Conservation (phyloP, 2,888 invertebrate genomes). For the Stegophylla sp. region DNA sequence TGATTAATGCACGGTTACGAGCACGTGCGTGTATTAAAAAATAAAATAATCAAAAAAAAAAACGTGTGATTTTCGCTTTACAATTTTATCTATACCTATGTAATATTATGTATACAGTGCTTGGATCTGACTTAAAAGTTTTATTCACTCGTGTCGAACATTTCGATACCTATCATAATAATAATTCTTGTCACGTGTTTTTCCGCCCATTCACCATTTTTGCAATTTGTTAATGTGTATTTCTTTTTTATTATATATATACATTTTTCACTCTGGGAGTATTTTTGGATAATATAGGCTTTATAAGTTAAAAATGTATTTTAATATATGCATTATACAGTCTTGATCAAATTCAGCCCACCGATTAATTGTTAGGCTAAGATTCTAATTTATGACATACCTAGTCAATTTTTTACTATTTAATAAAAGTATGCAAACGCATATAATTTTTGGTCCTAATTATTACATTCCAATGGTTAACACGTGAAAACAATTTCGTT, state of each 20-base stretch:
- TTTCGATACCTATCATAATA: conserved; percentile 1
- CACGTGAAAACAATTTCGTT: background rate
- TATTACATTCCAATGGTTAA: too few relatives aligned
- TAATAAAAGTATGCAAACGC: too few relatives aligned
- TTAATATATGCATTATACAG: background rate
- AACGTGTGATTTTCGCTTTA: conserved; percentile 13
- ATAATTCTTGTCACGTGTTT: conserved; percentile 38
- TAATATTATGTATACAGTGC: background rate
- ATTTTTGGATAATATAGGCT: background rate
- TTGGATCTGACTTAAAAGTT: background rate
- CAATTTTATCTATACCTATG: background rate
- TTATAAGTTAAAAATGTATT: too few relatives aligned
- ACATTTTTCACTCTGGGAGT: background rate
- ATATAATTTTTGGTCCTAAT: too few relatives aligned
- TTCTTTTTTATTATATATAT: background rate
- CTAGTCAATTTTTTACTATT: too few relatives aligned
- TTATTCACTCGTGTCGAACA: background rate
- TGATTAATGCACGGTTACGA: background rate
- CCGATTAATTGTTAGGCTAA: too few relatives aligned
- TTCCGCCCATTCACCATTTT: background rate
- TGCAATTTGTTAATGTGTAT: too few relatives aligned
- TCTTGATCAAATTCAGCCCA: conserved; percentile 14
- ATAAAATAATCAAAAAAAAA: background rate
- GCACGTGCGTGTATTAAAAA: conserved; percentile 14
- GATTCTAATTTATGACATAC: too few relatives aligned